Conservation (phyloP, 2,888 invertebrate genomes). For the Acanthoscelides obtectus region DNA sequence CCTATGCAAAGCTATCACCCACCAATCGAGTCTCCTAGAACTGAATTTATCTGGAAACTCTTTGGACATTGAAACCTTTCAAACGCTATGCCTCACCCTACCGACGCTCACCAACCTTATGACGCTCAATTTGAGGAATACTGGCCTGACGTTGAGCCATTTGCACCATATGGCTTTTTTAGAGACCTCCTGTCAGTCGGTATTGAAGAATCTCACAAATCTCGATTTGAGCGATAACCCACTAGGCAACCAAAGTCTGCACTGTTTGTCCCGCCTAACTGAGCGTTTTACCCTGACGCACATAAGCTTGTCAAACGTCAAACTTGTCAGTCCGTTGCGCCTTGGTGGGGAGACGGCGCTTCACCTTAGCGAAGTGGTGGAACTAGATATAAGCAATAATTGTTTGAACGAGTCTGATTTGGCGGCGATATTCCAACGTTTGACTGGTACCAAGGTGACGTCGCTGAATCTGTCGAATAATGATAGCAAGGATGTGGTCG, state of each 20-base stretch:
- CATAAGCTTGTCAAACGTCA: slow-evolving; percentile 45
- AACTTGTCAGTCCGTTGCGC: slow-evolving; percentile 44
- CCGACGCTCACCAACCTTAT: slow-evolving; percentile 58
- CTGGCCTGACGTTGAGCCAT: slow-evolving; percentile 61
- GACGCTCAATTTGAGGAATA: slow-evolving; percentile 59
- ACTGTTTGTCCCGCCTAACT: slow-evolving; percentile 45
- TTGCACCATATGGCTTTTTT: slow-evolving; percentile 41
- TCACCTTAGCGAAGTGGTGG: slow-evolving; percentile 52
- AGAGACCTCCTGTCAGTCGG: slow-evolving; percentile 2
- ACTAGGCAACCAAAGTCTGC: slow-evolving; percentile 53
- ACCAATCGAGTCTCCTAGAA: slow-evolving; percentile 63
- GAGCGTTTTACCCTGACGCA: slow-evolving; percentile 40
- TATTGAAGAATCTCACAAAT: slow-evolving; percentile 47
- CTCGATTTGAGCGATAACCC: slow-evolving; percentile 68
- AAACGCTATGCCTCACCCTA: slow-evolving; percentile 56
- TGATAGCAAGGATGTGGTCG: slow-evolving; percentile 45
- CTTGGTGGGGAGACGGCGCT: slow-evolving; percentile 41
- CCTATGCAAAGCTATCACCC: slow-evolving; percentile 64
- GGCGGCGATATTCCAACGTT: slow-evolving; percentile 50
- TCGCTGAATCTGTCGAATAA: slow-evolving; percentile 54
- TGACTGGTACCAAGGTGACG: slow-evolving; percentile 55
- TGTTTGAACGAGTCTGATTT: slow-evolving; percentile 50
- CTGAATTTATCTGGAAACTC: slow-evolving; percentile 64
- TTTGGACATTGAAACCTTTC: slow-evolving; percentile 59
- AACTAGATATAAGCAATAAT: slow-evolving; percentile 64